Base-by-base conservation (phyloP, 1,140 invertebrate species). In the Antheraea pernyi region DNA sequence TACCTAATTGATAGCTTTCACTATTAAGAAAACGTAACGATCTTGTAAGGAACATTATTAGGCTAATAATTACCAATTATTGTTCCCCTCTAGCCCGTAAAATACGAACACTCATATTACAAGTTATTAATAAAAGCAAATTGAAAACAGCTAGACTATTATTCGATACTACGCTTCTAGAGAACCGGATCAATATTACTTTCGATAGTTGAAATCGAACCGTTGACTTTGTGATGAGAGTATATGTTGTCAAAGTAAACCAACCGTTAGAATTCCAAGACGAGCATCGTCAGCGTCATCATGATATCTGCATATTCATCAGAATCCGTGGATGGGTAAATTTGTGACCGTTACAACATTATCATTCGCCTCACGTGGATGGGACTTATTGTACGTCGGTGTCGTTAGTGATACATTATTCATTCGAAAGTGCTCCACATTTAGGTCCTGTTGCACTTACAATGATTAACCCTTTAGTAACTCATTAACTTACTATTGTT, bases 221-320 rank as follows among this genome's bases (percentile, higher is more conserved):
- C 67, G 70, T 53, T 53, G 46, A 53, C 46, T 53, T 76, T 80
- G 75, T 75, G 75, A 77, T 60, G 71, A 72, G 72, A 75, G 19
- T 22, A 9, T 70, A 77, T 75, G 85, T 88, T 84, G 81, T 83
- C 79, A 77, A 87, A 89, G 81, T 88, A 76, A 82, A 74, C 85
- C 81, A 67, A 88, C 88, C 88, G 88, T 91, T 89, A 91, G 77
- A 72, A 91, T 89, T 88, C 85, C 84, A 76, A 71, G 82, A 79
- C 85, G 67, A 75, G 80, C 77, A 48, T 6, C 16, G 11, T 53
- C 46, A 16, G 46, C 84, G 85, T 88, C 84, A 86, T 82, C 76
- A 68, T 74, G 70, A 83, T 65, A 85, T 87, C 82, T 89, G 81
- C 82, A 88, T 91, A 89, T 91, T 89, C 85, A 91, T 84, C 80